Percentiles rank a stretch among this genome's conserved stretches.
phyloP scores from a whole-genome alignment of 2,797 vertebrate species.

The Coregonus sp. region DNA sequence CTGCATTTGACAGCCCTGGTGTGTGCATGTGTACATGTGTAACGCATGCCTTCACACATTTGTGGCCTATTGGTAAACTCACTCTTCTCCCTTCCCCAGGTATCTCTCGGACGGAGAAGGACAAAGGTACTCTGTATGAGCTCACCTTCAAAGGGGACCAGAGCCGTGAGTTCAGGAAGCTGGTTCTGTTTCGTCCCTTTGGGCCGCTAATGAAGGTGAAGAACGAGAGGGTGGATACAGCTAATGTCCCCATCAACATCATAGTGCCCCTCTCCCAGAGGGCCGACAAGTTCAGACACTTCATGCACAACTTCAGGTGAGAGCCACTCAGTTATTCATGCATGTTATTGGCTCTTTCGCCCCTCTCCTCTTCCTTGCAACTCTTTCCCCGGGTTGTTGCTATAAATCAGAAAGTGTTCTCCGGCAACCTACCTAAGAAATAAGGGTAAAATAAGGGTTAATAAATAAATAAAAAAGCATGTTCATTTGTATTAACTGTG shows the following conservation, averaged over 20 bases:
- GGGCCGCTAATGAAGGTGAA: slow-evolving; percentile 93
- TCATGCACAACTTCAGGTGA: slow-evolving; percentile 98
- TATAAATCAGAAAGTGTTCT: no score
- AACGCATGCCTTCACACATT: neutral
- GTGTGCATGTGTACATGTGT: neutral
- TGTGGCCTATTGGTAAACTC: neutral
- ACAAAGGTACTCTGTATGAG: slow-evolving; percentile 94
- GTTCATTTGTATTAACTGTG: neutral
- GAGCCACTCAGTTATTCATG: neutral
- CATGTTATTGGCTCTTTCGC: neutral
- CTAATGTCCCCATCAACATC: slow-evolving; percentile 83
- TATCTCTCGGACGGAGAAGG: slow-evolving; percentile 90
- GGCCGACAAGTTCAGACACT: slow-evolving; percentile 91
- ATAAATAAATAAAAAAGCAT: neutral
- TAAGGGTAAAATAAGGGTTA: neutral
- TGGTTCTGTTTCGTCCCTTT: slow-evolving; percentile 92
- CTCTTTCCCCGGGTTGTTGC: neutral
- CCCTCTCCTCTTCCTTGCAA: neutral
- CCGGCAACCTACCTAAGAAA: neutral
- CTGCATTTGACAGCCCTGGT: no score
- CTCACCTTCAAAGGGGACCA: slow-evolving; percentile 88
- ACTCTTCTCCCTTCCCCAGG: slow-evolving; percentile 68
- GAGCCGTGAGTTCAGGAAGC: slow-evolving; percentile 83
- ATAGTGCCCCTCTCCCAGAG: slow-evolving; percentile 89
- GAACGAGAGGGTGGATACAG: slow-evolving; percentile 85